Evolutionary conservation across 2,888 invertebrate genomes (phyloP).

Genomic region (Rhabditoides inermis): DNA sequence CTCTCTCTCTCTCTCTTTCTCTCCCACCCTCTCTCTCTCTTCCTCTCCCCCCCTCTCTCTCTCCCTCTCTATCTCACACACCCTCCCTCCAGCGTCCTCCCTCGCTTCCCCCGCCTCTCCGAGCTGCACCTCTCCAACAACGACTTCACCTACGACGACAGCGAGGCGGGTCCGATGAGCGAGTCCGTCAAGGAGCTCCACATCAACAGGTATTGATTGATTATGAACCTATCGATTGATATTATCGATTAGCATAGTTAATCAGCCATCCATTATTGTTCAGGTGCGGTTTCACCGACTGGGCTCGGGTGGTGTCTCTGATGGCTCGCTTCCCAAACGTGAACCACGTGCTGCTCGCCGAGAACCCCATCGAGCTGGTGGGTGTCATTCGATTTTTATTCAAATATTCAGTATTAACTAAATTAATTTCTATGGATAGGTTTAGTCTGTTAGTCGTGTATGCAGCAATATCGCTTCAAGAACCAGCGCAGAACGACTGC

Average conservation of each 20-base stretch:
- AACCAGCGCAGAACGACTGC: too few relatives aligned
- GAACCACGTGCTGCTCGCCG: conserved; percentile 62
- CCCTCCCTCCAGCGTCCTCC: conserved; percentile 9
- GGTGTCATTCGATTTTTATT: too few relatives aligned
- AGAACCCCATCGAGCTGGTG: conserved; percentile 52
- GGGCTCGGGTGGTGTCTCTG: conserved; percentile 27
- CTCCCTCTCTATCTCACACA: too few relatives aligned
- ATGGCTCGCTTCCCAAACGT: conserved; percentile 28
- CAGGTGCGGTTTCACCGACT: conserved; percentile 27
- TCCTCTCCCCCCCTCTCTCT: too few relatives aligned
- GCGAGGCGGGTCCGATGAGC: conserved; percentile 14
- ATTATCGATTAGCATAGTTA: conserved; percentile 9
- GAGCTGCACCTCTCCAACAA: conserved; percentile 37
- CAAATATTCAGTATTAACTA: too few relatives aligned
- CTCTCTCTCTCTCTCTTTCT: too few relatives aligned
- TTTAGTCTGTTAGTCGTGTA: too few relatives aligned
- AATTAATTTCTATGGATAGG: too few relatives aligned
- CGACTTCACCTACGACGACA: conserved; percentile 16
- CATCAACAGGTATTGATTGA: conserved; percentile 17
- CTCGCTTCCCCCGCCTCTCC: conserved; percentile 22
- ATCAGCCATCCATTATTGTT: conserved; percentile 4
- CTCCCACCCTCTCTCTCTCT: too few relatives aligned
- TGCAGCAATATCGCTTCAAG: too few relatives aligned
- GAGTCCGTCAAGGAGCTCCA: conserved; percentile 20
- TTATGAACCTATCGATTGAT: too few relatives aligned